Evolutionary conservation across 2,797 vertebrate genomes (phyloP).

Genomic region (Microchirus variegatus): DNA sequence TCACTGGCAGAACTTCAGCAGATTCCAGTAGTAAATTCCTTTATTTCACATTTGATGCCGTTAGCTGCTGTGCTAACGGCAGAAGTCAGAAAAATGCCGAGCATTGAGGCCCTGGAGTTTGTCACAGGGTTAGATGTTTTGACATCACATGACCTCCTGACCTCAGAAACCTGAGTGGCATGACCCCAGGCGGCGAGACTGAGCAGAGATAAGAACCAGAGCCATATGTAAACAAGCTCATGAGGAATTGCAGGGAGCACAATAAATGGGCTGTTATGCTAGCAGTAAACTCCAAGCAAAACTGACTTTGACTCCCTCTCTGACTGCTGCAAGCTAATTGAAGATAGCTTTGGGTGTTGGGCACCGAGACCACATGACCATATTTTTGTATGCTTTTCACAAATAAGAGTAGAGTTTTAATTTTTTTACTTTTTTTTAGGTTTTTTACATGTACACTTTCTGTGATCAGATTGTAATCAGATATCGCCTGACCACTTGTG

Average conservation of each 20-base stretch:
- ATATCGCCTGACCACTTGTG: no score
- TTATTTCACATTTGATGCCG: slow-evolving; percentile 13
- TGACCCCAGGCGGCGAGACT: slow-evolving; percentile 39
- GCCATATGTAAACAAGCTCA: slow-evolving; percentile 62
- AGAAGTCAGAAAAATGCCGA: slow-evolving; percentile 22
- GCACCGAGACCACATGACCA: background rate
- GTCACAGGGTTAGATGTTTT: slow-evolving; percentile 28
- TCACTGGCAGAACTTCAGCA: background rate
- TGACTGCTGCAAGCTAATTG: slow-evolving; percentile 19
- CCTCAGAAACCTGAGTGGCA: slow-evolving; percentile 54
- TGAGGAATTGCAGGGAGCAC: slow-evolving; percentile 49
- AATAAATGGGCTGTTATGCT: slow-evolving; percentile 59
- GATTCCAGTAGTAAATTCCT: slow-evolving; percentile 4
- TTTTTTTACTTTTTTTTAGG: no score
- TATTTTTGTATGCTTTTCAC: background rate
- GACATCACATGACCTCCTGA: slow-evolving; percentile 45
- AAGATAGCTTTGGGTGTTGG: slow-evolving; percentile 16
- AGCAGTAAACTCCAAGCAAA: slow-evolving; percentile 48
- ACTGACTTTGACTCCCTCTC: slow-evolving; percentile 31
- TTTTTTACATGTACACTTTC: no score
- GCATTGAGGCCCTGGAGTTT: slow-evolving; percentile 7
- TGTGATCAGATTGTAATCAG: no score
- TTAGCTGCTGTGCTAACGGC: slow-evolving; percentile 4
- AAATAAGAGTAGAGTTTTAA: background rate
- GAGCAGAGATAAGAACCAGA: slow-evolving; percentile 59